These are phyloP conservation scores for Harlomillsia oculata DNA, from an alignment of 1,140 invertebrate species.

Conservation along the genomic window DNA sequence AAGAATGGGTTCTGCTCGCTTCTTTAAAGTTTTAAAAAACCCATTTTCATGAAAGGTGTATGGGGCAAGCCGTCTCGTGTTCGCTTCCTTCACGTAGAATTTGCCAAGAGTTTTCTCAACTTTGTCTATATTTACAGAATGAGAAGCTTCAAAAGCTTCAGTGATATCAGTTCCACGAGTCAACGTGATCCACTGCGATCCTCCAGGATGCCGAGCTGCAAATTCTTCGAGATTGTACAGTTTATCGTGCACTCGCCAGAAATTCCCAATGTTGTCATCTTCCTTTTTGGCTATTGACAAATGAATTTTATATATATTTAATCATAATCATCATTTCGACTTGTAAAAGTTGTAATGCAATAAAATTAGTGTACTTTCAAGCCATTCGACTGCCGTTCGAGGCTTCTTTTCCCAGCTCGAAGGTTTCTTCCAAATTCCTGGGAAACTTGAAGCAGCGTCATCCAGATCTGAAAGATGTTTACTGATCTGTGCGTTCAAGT, in stretches of 20 bases:
- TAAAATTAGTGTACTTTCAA: too few species aligned
- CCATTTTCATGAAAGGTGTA: constrained; percentile 58
- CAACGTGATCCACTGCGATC: constrained; percentile 58
- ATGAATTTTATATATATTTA: background rate
- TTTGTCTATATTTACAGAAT: constrained; percentile 44
- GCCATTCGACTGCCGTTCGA: constrained; percentile 42
- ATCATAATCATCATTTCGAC: too few species aligned
- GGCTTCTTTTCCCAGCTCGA: constrained; percentile 27
- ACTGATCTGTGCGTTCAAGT: too few species aligned
- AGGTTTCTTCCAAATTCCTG: constrained; percentile 34
- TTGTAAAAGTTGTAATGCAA: too few species aligned
- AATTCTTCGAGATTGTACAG: constrained; percentile 65
- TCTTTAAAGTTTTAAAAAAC: constrained; percentile 56
- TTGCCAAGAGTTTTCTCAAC: constrained; percentile 49
- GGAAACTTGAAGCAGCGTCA: constrained; percentile 7
- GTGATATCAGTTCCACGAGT: constrained; percentile 66
- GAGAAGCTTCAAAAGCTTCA: constrained; percentile 58
- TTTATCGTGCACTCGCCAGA: constrained; percentile 66
- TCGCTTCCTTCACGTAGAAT: constrained; percentile 51
- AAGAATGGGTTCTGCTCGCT: constrained; percentile 46
- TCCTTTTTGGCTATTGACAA: background rate
- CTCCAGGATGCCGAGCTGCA: constrained; percentile 62
- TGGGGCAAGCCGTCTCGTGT: constrained; percentile 49
- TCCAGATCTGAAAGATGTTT: too few species aligned
- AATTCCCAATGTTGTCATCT: constrained; percentile 38